Evolutionary conservation across 2,113 vertebrate species (phyloP), one percentile per base, ranked within the genome.

Genomic region (Anolis sagrei): DNA sequence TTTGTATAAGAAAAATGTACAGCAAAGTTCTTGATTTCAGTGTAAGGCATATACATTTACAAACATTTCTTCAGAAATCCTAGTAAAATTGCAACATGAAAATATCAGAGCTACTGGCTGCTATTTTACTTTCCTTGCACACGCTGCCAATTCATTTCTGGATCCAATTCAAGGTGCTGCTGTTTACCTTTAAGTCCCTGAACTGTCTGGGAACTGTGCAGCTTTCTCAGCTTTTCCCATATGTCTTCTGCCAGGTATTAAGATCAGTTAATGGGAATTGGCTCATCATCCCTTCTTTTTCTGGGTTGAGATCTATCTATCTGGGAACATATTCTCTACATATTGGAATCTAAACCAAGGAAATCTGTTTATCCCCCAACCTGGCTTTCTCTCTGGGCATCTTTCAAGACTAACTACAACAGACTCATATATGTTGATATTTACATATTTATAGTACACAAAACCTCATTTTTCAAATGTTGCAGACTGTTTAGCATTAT

Each of bases 71-170:
- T 51, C 19, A 58, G 68, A 73, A 70, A 73, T 32, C 36, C 54
- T 58, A 61, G 44, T 48, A 84, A 83, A 23, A n/a, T 9, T 83
- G 72, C 44, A 83, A 66, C 29, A 34, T 1, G 2, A 62, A 44
- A 49, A 83, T 25, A 64, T 19, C 7, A 5, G 8, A 36, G 34
- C 34, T 44, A 62, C 51, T 64, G 27, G 34, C 72, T 34, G 62
- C 29, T 19, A 44, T 80, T 80, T 49, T 69, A 18, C 32, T 25
- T 61, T 73, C 69, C 49, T 82, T 61, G 23, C 81, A 54, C 3
- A 5, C 5, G n/a, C 34, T 82, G 49, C 49, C 70, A 82, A 82
- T 74, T 82, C 34, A 23, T 82, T 82, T 82, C 21, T 72, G 80
- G 69, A 54, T 19, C 80, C 23, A 36, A 27, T 70, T 58, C 68